Base-by-base conservation (phyloP, 2,797 vertebrate species). In the Cacajao melanocephalus region DNA sequence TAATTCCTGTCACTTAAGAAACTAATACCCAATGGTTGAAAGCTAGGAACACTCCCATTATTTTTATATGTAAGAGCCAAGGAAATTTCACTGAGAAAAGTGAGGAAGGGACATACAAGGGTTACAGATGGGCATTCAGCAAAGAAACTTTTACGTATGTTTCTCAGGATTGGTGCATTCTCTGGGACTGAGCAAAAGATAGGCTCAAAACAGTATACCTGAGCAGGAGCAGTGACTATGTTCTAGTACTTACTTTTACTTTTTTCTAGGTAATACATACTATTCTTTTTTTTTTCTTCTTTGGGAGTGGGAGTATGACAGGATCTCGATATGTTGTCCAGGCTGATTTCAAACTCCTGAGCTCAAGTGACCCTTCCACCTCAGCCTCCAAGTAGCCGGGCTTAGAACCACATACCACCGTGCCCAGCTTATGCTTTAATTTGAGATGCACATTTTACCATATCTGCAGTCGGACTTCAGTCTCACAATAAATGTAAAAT, bases 1-100 rank as follows among this genome's bases (percentile, higher is more conserved):
- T 75, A 91, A 75, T 11, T 44, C 20, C 73, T 84, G 52, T 89
- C 14, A 3, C 64, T 88, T 95, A 76, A 80, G 88, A 96, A 94
- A 94, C 30, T 80, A 67, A 6, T 2, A 39, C 3, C 28, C 5
- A 55, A 12, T 67, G 19, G 28, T 17, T 58, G 75, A 97, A 87
- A 96, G 33, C 26, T 75, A 78, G 58, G 2, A 93, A 86, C 8
- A 90, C 41, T 86, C 28, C 36, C 44, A 52, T 52, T 64, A 26
- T 67, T 87, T 28, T 28, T 72, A 15, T 46, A 28, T 75, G 13
- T 79, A 72, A 85, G 64, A 93, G 41, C 19, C 78, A 94, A 92
- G 50, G 79, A 81, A 70, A 76, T 79, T 79, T 72, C 57, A 64
- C 10, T 73, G 92, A 87, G 64, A 76, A 82, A 72, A 70, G 28